These are phyloP conservation scores for Chaetophractus vellerosus DNA, from an alignment of 2,797 vertebrate genomes.

Conservation along the genomic window DNA sequence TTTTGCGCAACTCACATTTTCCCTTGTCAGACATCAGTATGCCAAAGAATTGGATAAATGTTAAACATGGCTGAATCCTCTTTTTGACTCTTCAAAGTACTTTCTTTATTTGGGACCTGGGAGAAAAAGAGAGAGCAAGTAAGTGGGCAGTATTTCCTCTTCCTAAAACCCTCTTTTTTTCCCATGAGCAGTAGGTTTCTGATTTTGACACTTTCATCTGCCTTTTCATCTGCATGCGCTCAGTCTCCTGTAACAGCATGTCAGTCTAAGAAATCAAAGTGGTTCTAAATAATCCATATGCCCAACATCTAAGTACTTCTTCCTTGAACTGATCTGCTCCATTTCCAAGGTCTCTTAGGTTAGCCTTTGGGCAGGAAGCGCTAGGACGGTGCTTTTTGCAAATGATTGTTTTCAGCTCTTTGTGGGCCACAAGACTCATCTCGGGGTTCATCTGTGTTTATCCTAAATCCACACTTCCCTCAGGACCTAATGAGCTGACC, in stretches of 20 bases:
- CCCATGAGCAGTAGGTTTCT: constrained; percentile 1
- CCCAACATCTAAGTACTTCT: constrained; percentile 12
- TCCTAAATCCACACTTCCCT: constrained; percentile 67
- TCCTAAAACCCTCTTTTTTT: background rate
- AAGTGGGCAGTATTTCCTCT: background rate
- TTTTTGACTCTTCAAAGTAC: constrained; percentile 30
- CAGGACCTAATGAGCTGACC: constrained; percentile 48
- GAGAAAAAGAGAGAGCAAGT: background rate
- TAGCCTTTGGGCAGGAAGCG: background rate
- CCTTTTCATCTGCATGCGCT: constrained; percentile 50
- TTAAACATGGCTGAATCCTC: background rate
- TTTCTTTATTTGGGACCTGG: constrained; percentile 9
- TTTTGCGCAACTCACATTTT: background rate
- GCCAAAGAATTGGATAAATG: background rate
- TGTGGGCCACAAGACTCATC: background rate
- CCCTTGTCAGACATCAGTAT: background rate
- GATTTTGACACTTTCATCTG: constrained; percentile 54
- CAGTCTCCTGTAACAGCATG: background rate
- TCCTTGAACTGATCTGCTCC: background rate
- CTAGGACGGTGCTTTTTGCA: constrained; percentile 36
- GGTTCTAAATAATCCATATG: constrained; percentile 64
- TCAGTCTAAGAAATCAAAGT: constrained; percentile 72
- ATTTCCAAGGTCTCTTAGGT: constrained; percentile 27
- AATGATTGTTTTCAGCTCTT: constrained; percentile 36
- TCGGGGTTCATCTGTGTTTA: constrained; percentile 49